These are phyloP conservation scores for Speoplatyrhinus poulsoni DNA, from an alignment of 2,113 vertebrate genomes.

Conservation along the genomic window DNA sequence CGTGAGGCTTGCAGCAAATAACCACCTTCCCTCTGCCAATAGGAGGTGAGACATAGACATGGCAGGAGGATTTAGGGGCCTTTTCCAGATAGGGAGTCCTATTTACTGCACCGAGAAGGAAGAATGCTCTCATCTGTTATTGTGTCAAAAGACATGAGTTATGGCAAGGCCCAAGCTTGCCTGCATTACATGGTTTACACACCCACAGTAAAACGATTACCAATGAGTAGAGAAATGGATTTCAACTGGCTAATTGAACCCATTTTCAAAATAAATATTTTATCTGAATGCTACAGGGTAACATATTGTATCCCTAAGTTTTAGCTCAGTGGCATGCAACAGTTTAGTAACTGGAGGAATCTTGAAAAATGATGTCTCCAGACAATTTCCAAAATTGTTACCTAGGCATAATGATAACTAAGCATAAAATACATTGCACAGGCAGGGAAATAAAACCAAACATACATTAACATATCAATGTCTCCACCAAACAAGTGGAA, in stretches of 20 bases:
- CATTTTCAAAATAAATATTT: too few relatives aligned
- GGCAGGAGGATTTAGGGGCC: slow-evolving; percentile 33
- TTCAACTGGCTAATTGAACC: too few relatives aligned
- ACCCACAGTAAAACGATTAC: not conserved
- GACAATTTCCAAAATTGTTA: slow-evolving; percentile 11
- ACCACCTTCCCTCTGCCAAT: slow-evolving; percentile 37
- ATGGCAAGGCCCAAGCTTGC: slow-evolving; percentile 27
- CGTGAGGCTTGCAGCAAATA: slow-evolving; percentile 37
- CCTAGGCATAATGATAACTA: slow-evolving; percentile 22
- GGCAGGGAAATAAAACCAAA: slow-evolving; percentile 31
- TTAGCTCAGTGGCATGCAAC: not conserved
- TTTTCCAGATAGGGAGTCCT: slow-evolving; percentile 40
- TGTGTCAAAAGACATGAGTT: slow-evolving; percentile 14
- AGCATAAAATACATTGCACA: slow-evolving; percentile 25
- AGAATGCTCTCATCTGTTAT: slow-evolving; percentile 15
- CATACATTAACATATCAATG: slow-evolving; percentile 51
- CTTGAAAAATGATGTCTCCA: slow-evolving; percentile 5
- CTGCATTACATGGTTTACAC: not conserved
- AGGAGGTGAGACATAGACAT: slow-evolving; percentile 37
- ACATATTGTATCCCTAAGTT: not conserved
- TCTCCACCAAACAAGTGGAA: slow-evolving; percentile 14
- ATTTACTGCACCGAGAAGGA: slow-evolving; percentile 18
- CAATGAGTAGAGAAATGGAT: too few relatives aligned
- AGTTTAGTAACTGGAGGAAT: slow-evolving; percentile 2
- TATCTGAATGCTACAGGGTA: not conserved